Percentiles rank a stretch among this genome's conserved stretches.
These are phyloP conservation scores for Paracyclopina nana DNA, from an alignment of 1,140 invertebrate genomes.

Conservation along the genomic window DNA sequence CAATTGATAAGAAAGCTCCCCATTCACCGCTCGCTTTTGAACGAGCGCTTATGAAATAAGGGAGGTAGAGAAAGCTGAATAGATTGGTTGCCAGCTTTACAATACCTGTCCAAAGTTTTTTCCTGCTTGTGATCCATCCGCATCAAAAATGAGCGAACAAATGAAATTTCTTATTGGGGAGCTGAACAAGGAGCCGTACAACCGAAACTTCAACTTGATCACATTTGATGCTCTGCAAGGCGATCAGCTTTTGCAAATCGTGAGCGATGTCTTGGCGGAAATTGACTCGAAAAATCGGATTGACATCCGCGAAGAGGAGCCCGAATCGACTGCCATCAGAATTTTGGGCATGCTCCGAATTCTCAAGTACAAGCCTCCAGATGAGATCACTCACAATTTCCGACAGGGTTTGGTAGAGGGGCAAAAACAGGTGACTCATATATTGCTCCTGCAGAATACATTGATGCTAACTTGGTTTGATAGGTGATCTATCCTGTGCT, in stretches of 20 bases:
- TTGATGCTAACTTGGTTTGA: background rate
- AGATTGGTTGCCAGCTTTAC: too few species aligned
- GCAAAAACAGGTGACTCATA: constrained; percentile 6
- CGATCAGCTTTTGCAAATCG: constrained; percentile 48
- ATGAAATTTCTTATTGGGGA: constrained; percentile 55
- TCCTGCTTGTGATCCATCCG: too few species aligned
- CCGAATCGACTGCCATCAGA: constrained; percentile 38
- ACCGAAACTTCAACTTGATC: constrained; percentile 57
- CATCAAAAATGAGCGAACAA: constrained; percentile 39
- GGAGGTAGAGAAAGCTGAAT: too few species aligned
- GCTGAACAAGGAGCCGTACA: constrained; percentile 48
- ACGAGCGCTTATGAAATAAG: too few species aligned
- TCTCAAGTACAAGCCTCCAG: constrained; percentile 44
- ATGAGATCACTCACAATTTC: constrained; percentile 32
- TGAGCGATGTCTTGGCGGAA: constrained; percentile 43
- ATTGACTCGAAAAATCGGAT: constrained; percentile 39
- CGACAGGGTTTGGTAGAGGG: constrained; percentile 49
- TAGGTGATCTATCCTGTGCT: constrained; percentile 51
- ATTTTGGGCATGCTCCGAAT: constrained; percentile 38
- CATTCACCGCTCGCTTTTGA: too few species aligned
- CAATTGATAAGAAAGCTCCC: too few species aligned
- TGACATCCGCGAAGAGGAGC: constrained; percentile 40
- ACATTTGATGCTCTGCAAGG: constrained; percentile 58
- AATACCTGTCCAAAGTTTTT: too few species aligned
- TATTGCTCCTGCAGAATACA: background rate